Evolutionary conservation across 2,888 invertebrate genomes (phyloP).

Genomic region (Amiota mariae): DNA sequence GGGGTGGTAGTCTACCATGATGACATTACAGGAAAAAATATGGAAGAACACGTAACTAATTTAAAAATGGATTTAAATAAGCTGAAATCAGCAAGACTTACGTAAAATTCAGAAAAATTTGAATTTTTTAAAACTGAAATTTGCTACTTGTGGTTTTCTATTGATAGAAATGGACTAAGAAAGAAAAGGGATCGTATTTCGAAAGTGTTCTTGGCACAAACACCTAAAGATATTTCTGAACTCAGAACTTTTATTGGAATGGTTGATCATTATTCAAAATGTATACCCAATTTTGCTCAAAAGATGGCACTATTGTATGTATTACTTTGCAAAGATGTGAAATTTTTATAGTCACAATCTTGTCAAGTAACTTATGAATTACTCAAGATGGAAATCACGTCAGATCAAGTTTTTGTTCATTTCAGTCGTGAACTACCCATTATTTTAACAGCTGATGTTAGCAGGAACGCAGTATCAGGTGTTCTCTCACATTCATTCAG

Average conservation of each 20-base stretch:
- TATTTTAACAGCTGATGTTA: conserved; percentile 50
- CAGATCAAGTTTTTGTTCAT: conserved; percentile 42
- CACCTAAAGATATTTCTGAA: conserved; percentile 48
- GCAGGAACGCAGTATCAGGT: conserved; percentile 40
- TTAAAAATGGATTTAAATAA: not conserved
- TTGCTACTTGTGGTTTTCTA: conserved; percentile 38
- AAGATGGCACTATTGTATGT: no score
- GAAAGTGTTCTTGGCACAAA: conserved; percentile 39
- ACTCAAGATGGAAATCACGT: conserved; percentile 50
- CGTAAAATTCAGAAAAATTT: conserved; percentile 54
- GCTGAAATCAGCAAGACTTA: conserved; percentile 46
- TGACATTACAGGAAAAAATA: not conserved
- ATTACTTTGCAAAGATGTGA: not conserved
- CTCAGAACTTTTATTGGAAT: conserved; percentile 60
- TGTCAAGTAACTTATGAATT: conserved; percentile 52
- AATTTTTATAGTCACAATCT: conserved; percentile 52
- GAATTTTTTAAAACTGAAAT: conserved; percentile 40
- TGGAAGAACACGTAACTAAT: not conserved
- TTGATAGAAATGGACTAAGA: conserved; percentile 50
- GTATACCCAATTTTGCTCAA: conserved; percentile 46
- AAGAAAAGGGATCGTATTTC: conserved; percentile 49
- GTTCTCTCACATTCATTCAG: conserved; percentile 16
- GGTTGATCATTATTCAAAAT: conserved; percentile 67
- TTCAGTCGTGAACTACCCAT: conserved; percentile 42
- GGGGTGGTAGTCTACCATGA: conserved; percentile 13